These are phyloP conservation scores for Cacajao melanocephalus DNA, from an alignment of 2,797 vertebrate species.

Conservation along the genomic window DNA sequence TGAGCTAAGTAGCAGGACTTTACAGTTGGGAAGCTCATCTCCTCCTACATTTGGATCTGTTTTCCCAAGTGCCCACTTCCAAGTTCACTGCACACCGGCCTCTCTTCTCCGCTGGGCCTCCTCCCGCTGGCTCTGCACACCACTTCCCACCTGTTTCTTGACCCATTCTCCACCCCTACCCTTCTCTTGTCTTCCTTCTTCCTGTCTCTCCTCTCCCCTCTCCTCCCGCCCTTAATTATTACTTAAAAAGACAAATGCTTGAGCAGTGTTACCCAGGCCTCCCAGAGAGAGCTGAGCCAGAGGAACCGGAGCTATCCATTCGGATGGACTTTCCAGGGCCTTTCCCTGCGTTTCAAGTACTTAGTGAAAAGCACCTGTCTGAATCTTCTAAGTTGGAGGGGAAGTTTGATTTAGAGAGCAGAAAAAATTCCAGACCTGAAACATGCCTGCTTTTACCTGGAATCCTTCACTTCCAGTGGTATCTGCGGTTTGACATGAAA, in stretches of 20 bases:
- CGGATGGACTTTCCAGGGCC: neutral
- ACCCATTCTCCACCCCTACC: neutral
- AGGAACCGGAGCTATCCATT: fast-evolving
- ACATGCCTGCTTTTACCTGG: neutral
- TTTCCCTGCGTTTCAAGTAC: neutral
- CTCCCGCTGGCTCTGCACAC: fast-evolving
- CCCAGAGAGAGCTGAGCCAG: neutral
- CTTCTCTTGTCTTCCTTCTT: neutral
- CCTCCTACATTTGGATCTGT: neutral
- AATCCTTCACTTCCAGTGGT: neutral
- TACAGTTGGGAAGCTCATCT: fast-evolving
- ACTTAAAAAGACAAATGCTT: neutral
- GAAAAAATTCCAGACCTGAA: neutral
- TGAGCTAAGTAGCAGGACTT: no score
- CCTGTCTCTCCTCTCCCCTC: neutral
- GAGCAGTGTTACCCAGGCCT: neutral
- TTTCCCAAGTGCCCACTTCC: neutral
- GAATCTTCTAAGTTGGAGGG: neutral
- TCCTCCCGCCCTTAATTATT: neutral
- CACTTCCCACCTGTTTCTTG: neutral
- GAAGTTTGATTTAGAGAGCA: neutral
- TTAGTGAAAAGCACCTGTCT: neutral
- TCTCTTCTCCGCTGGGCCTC: fast-evolving
- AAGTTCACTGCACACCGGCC: neutral
- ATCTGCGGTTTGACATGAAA: neutral